Base-by-base conservation (phyloP, 2,113 vertebrate species). In the Platichthys flesus region DNA sequence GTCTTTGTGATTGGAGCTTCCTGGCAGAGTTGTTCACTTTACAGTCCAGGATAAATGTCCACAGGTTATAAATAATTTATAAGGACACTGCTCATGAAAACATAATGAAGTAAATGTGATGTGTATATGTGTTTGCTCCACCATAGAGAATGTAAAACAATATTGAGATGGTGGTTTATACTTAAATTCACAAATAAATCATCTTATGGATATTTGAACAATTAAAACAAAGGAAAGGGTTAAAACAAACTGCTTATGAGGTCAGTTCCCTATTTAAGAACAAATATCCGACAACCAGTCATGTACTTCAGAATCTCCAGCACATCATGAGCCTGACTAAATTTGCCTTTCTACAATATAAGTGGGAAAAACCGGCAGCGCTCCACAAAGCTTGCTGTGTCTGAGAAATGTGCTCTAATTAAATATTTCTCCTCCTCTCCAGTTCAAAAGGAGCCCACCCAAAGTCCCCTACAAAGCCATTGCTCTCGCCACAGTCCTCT, bases 381-480 rank as follows among this genome's bases (percentile, higher is more conserved):
- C 28, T 28, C 3, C 3, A 24, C 20, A 63, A 54, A 9, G n/a
- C 54, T 61, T 60, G 24, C 9, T 76, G 61, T 63, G 21, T 47
- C n/a, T 60, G 42, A 61, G 13, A 62, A 76, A 61, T 56, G 21
- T 64, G 40, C 75, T 76, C 59, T 79, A 73, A 85, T 75, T 14
- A 64, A 74, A 80, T 59, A 51, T 79, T 74, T 80, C 35, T 76
- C 47, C 58, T 77, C 9, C 45, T 67, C 45, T 42, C 0, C 92
- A 99, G 97, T 99, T 99, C 92, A 99, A 99, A 94, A 97, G 90
- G 90, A 97, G 95, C 74, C 97, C 97, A 18, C 97, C 98, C n/a
- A 99, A 98, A 92, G 95, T 99, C 65, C 98, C 98, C 1, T 99
- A 99, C 91, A 99, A 99, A 93, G 98, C 98, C 15, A 99, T 99